These are phyloP conservation scores for Onchidella celtica DNA, from an alignment of 2,888 invertebrate species.

Conservation along the genomic window DNA sequence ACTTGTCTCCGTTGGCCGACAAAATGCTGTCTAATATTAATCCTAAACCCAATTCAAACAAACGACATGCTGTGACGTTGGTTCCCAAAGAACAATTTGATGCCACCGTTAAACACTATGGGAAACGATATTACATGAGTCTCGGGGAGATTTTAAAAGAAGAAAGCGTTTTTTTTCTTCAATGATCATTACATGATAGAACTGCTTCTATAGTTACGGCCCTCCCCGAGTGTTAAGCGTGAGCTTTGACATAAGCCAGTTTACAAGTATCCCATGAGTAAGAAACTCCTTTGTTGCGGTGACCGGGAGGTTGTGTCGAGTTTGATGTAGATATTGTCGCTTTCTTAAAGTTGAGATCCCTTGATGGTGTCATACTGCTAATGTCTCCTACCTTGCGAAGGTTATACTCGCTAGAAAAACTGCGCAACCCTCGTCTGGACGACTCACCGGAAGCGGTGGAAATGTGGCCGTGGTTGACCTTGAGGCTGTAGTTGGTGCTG, in stretches of 20 bases:
- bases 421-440: not conserved
- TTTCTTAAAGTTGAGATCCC: not conserved
- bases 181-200: too few species aligned
- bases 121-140: too few species aligned
- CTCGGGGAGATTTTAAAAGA: too few species aligned
- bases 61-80: too few species aligned
- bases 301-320: not conserved
- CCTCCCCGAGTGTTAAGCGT: too few species aligned
- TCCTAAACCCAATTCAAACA: too few species aligned
- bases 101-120: too few species aligned
- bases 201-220: too few species aligned
- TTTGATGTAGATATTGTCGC: not conserved
- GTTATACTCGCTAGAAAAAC: not conserved
- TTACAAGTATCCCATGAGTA: constrained; percentile 5
- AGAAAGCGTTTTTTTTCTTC: too few species aligned
- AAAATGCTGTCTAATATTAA: too few species aligned
- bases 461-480: not conserved
- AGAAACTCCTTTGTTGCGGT: not conserved
- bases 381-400: not conserved
- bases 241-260: constrained; percentile 9
- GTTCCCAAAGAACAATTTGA: too few species aligned
- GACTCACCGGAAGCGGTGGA: not conserved
- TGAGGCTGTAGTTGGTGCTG: constrained; percentile 1
- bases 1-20: too few species aligned
- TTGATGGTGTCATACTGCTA: not conserved